These are phyloP conservation scores for Myathropa florea DNA, from an alignment of 2,888 invertebrate genomes.

Conservation along the genomic window DNA sequence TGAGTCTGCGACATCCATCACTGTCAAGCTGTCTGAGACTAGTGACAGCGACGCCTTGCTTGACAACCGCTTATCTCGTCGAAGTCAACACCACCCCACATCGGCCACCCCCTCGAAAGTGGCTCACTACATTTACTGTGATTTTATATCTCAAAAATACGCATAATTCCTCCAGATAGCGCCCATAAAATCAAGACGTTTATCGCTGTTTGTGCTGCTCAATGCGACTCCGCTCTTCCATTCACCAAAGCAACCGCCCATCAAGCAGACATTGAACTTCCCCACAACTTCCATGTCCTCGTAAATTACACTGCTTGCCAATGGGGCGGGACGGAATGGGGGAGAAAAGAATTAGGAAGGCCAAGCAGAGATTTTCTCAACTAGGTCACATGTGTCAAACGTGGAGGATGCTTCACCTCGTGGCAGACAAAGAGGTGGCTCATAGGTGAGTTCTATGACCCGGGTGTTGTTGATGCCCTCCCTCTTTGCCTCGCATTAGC, in stretches of 20 bases:
- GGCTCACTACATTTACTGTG: background rate
- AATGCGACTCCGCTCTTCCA: background rate
- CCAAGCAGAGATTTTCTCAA: background rate
- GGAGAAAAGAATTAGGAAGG: background rate
- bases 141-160: background rate
- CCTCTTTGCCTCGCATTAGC: background rate
- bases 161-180: background rate
- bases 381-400: background rate
- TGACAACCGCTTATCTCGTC: background rate
- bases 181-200: background rate
- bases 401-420: background rate
- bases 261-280: background rate
- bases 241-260: background rate
- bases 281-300: background rate
- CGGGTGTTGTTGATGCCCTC: background rate
- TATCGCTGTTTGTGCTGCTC: background rate
- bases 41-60: background rate
- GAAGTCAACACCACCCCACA: background rate
- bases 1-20: background rate
- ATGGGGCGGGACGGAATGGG: background rate
- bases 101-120: background rate
- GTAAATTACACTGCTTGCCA: background rate
- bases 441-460: background rate
- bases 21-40: background rate
- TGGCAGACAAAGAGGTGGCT: background rate